Base-by-base conservation (phyloP, 2,113 vertebrate genomes). In the Tychaedon coryphoeus region DNA sequence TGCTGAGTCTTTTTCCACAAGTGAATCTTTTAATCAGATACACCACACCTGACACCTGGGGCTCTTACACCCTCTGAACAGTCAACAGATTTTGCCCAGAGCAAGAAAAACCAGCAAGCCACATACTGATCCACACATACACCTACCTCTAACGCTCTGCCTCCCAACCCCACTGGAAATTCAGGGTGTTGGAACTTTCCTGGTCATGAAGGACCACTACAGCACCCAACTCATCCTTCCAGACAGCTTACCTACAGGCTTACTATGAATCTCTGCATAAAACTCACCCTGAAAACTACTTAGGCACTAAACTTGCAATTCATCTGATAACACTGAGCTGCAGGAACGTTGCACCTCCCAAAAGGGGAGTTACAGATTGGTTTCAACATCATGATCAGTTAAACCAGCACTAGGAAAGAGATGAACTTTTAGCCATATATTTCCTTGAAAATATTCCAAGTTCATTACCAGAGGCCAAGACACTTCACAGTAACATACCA, bases 21-120 rank as follows among this genome's bases (percentile, higher is more conserved):
- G 71, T 74, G 54, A 93, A 62, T 76, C 77, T 97, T 76, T 95
- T 92, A 48, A 96, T 92, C 93, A 93, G 87, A 95, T 91, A 85
- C 13, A 61, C 34, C 64, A 6, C 84, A 90, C 95, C 86, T 89
- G 89, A 89, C 94, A 96, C 85, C 93, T 95, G 91, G 77, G 70
- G 62, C 66, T 72, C 34, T 65, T 5, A 5, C 20, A 45, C 70
- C 45, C 47, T 88, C 66, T 47, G 61, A 92, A 89, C 48, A 81
- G 76, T 69, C 66, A 89, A 76, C 87, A 92, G 77, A 81, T 87
- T 72, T 33, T 86, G 36, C 71, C 90, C 58, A 72, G 70, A 95
- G 70, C 58, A 79, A 77, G 54, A 82, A 61, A 88, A 85, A 58
- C 3, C 29, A 77, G 38, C 70, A 76, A 87, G 54, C 57, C 65